Evolutionary conservation across 2,888 invertebrate genomes (phyloP), one percentile per base, ranked within the genome.

Genomic region (Drosophila glabriapex): DNA sequence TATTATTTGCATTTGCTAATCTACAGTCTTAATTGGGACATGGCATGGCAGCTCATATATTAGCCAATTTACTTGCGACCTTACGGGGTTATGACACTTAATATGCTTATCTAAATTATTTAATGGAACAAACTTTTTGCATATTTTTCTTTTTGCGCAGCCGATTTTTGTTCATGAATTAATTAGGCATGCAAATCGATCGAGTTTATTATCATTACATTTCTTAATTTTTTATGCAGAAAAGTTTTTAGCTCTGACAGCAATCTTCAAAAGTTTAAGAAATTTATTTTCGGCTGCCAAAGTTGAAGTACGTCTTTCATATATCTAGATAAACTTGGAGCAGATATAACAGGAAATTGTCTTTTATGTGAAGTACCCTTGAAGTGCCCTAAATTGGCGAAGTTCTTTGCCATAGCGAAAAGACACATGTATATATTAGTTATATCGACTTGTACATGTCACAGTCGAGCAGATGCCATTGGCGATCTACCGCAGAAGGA

Each of bases 401-500:
- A 35, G 67, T 54, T 69, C n/a, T 55, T 3, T 55, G 39, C 39
- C 62, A 60, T 22, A 39, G 7, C 19, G 31, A 39, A 29, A 22
- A 58, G n/a, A 29, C 28, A 41, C 22, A 58, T 43, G n/a, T 58
- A 6, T 22, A 31, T 50, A 35, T 19, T 33, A 62, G 43, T 62
- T 64, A 63, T 63, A 50, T 28, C 22, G 37, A 33, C 39, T 25
- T 39, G 66, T 39, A 29, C 25, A 66, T 52, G n/a, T 16, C 35
- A 43, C 43, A 65, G 33, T 39, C 33, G 28, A 31, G 73, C 52
- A 33, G n/a, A n/a, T 53, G 39, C 50, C 49, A 33, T 39, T 63
- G 41, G 41, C 41, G 59, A 53, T 46, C 37, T 43, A 63, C 41
- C 39, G 62, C 68, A 73, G 53, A 58, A 78, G 64, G 55, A 82